Conservation (phyloP, 2,113 vertebrate species). For the Lepidothrix coronata region DNA sequence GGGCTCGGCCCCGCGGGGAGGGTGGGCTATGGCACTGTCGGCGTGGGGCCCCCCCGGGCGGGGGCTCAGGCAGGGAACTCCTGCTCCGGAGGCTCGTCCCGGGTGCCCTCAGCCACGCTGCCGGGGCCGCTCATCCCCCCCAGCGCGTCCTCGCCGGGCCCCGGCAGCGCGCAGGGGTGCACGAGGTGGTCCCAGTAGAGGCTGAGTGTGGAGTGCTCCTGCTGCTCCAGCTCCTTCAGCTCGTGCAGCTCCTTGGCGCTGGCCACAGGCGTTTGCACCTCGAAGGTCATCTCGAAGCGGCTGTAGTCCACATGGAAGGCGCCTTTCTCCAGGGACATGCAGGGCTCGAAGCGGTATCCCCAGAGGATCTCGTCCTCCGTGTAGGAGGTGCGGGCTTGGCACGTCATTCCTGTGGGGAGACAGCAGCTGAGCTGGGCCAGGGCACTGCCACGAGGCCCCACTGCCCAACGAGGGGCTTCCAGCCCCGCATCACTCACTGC, state of each 20-base stretch:
- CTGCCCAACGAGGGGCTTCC: accelerated
- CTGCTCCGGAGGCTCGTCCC: background rate
- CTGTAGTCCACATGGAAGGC: slow-evolving; percentile 81
- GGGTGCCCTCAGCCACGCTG: background rate
- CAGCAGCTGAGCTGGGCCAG: accelerated
- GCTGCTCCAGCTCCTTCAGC: slow-evolving; percentile 41
- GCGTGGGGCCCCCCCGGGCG: background rate
- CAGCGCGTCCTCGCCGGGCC: background rate
- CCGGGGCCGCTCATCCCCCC: background rate
- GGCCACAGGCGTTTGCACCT: slow-evolving; percentile 73
- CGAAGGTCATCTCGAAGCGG: slow-evolving; percentile 82
- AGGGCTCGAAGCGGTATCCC: slow-evolving; percentile 83
- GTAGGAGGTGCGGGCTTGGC: slow-evolving; percentile 85
- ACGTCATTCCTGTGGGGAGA: slow-evolving; percentile 73
- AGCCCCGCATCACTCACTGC: background rate
- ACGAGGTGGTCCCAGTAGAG: slow-evolving; percentile 59
- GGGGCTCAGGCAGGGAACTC: background rate
- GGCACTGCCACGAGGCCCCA: accelerated
- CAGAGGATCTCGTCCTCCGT: slow-evolving; percentile 82
- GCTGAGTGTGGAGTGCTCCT: slow-evolving; percentile 38
- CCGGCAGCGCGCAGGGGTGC: background rate
- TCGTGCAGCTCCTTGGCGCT: slow-evolving; percentile 74
- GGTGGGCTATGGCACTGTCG: slow-evolving; percentile 7
- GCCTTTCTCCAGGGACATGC: slow-evolving; percentile 83
- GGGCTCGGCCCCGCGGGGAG: background rate